Base-by-base conservation (phyloP, 2,113 vertebrate genomes). In the Gobius niger region DNA sequence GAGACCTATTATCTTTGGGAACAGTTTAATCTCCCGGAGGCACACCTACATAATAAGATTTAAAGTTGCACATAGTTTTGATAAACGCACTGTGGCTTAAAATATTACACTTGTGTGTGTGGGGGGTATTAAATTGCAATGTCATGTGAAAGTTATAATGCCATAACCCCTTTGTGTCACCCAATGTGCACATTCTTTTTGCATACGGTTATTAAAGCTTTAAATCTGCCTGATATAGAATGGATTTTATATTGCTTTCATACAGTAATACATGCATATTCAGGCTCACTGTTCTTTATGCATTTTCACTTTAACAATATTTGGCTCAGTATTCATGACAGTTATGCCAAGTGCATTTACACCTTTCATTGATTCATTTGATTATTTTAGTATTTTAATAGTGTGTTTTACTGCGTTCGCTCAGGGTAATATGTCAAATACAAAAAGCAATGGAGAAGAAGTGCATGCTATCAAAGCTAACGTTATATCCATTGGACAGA, bases 1-100 rank as follows among this genome's bases (percentile, higher is more conserved):
- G 69, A 71, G 79, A 53, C 18, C 72, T 52, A 11, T 53, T 19
- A 80, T 74, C 78, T 75, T 73, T 52, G 51, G 13, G 68, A 68
- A 60, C 47, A 49, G 72, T 67, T 7, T 53, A 71, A 75, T 70
- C 59, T 13, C 47, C 70, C 63, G 18, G 2, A 82, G 66, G 63
- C 24, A 69, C 50, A 46, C 2, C 47, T 73, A 49, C 41, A 67
- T 16, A 47, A 57, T 70, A 51, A 4, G 7, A 9, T 12, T n/a
- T 15, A 63, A 56, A 47, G 46, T 34, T 47, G 49, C 19, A 50
- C 18, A 46, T 12, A 63, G 61, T 47, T 42, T 46, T 63, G 42
- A 63, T 63, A 11, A 63, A 63, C 9, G 34, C 14, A 9, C 14
- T 34, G 9, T 40, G 57, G 40, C 14, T 60, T 60, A 41, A 44